Evolutionary conservation across 35 echinoderm and acorn worm species (phyloP), one percentile per base, ranked within the genome.

Genomic region (Amphiura filiformis): DNA sequence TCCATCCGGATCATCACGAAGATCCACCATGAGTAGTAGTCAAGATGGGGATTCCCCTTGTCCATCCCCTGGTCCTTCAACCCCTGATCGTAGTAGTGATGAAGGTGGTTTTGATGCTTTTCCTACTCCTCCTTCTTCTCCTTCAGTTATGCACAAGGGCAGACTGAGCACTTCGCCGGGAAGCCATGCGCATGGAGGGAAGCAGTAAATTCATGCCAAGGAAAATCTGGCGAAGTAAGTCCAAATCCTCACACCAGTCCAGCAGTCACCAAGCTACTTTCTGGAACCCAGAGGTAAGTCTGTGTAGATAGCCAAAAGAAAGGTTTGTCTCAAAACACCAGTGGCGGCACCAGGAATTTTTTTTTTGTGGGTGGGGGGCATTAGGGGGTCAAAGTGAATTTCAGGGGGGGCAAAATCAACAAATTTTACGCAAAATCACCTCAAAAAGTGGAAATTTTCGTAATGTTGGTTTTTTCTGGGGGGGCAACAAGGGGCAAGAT

Each of bases 221-320:
- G 77, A 88, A 88, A 39, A 85, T 85, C 56, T 88, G 86, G 86
- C 36, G 86, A 57, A 64, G 41, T 39, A 88, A 88, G 36, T 88
- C 86, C 34, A 88, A 88, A 36, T 88, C 86, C 17, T 79, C 42
- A 15, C 86, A 76, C 22, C 76, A 88, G 47, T 49, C 78, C 15
- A 42, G 22, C 20, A 32, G 34, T 9, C 42, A 36, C 56, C 31
- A 38, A 34, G 81, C 76, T 13, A 76, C 84, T 17, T 77, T 88
- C 76, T 88, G 86, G 86, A 88, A 80, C 36, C 86, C 76, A 64
- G 86, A 88, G 86, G 86, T 88, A 88, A 88, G 86, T 88, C 37
- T 22, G 15, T n/a, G n/a, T n/a, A n/a, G n/a, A n/a, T n/a, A n/a
- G n/a, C 37, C 35, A n/a, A n/a, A n/a, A n/a, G n/a, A n/a, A n/a